Conservation (phyloP, 2,797 vertebrate species). For the Helarctos malayanus region DNA sequence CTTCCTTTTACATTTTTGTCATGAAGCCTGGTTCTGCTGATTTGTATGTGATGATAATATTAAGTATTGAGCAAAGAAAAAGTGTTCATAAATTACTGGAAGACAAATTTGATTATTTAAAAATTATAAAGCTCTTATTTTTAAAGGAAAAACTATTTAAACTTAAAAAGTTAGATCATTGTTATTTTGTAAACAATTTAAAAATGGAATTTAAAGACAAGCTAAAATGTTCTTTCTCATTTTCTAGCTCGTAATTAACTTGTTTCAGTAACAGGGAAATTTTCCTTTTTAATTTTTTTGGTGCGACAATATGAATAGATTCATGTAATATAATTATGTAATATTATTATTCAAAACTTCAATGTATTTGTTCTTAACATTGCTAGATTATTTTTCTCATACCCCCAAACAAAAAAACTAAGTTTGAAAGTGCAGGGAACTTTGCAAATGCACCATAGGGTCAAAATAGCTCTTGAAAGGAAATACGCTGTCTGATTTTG, state of each 20-base stretch:
- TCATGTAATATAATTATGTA: neutral
- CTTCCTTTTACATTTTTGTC: neutral
- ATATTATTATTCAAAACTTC: conserved; percentile 30
- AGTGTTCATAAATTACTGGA: neutral
- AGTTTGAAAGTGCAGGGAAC: neutral
- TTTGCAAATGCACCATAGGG: conserved; percentile 7
- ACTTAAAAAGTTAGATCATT: conserved; percentile 7
- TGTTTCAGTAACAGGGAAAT: conserved; percentile 51
- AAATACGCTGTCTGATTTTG: conserved; percentile 52
- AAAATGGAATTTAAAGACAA: conserved; percentile 50
- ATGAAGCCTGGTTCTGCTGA: neutral
- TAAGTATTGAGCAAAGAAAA: conserved; percentile 13
- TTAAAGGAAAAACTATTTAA: conserved; percentile 44
- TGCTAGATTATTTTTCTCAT: neutral
- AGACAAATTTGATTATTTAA: conserved; percentile 46
- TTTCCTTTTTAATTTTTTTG: neutral
- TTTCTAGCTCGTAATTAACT: conserved; percentile 23
- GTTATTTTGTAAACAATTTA: conserved; percentile 56
- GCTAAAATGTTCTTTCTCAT: neutral
- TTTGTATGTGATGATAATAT: neutral
- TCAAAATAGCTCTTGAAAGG: conserved; percentile 59
- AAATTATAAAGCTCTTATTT: neutral
- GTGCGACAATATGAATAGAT: neutral
- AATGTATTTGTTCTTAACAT: conserved; percentile 37
- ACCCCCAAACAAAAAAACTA: conserved; percentile 8